Evolutionary conservation across 2,888 invertebrate genomes (phyloP).

Genomic region (Ormyrus nitidulus): DNA sequence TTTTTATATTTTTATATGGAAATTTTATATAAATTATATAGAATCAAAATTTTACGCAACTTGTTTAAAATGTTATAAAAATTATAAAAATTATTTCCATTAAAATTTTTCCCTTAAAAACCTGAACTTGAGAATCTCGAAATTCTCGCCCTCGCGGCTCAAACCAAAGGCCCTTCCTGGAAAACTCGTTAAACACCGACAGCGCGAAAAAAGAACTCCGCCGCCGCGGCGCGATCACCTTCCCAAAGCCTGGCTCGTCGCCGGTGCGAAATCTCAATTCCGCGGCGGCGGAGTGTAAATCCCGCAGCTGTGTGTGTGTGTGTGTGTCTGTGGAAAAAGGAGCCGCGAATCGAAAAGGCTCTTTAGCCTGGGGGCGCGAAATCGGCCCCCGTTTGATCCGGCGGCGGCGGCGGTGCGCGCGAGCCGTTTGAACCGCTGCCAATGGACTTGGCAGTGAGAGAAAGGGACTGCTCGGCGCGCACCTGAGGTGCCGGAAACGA

Average conservation of each 20-base stretch:
- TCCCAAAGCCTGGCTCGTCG: background rate
- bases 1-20: too few relatives aligned
- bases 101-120: too few relatives aligned
- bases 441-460: slow-evolving; percentile 63
- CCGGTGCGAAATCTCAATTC: background rate
- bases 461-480: slow-evolving; percentile 49
- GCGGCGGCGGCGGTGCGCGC: slow-evolving; percentile 12
- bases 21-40: too few relatives aligned
- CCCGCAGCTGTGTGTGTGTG: background rate
- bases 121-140: too few relatives aligned
- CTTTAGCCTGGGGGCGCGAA: background rate
- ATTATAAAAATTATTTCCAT: too few relatives aligned
- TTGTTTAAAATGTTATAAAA: too few relatives aligned
- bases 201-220: background rate
- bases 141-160: too few relatives aligned
- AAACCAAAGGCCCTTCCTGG: too few relatives aligned
- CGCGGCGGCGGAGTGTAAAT: background rate
- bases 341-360: too few relatives aligned
- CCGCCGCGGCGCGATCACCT: background rate
- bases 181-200: too few relatives aligned
- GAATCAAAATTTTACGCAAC: too few relatives aligned
- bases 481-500: slow-evolving; percentile 53
- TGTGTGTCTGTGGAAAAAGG: too few relatives aligned
- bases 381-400: slow-evolving; percentile 66
- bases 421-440: slow-evolving; percentile 72